Evolutionary conservation across 2,113 vertebrate species (phyloP), one percentile per base, ranked within the genome.

Genomic region (Eurypyga helias): DNA sequence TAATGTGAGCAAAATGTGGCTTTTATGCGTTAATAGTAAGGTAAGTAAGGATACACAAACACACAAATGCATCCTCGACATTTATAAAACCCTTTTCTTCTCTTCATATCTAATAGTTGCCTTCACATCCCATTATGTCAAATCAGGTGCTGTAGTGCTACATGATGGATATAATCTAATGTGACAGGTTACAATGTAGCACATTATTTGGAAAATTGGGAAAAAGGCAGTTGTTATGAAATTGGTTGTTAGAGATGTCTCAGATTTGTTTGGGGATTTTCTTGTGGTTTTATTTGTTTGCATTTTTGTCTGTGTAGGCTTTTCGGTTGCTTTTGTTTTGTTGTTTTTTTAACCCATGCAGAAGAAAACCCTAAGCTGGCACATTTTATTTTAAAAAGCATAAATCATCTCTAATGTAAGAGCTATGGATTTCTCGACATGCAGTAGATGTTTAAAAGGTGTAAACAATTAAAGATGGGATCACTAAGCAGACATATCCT

Each of bases 151-250:
- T 93, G 31, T 34, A 72, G 51, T 55, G 43, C 41, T 96, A 66
- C 31, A 17, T 83, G 83, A 94, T 57, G n/a, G 73, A 91, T 93
- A 87, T 83, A 96, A 95, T 87, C 41, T 64, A 89, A 94, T 64
- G 21, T 89, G 89, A 92, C 93, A 96, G 55, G 21, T 65, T 95
- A 92, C 80, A 95, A 75, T 57, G 77, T 86, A 84, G 36, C 70
- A 87, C 34, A 71, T 94, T 96, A 95, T 91, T 91, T 94, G 80
- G 70, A 94, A 97, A 95, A 94, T 51, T 49, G 46, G 13, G 25
- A 26, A 55, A 75, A 84, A 69, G 3, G 8, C 13, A 87, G 69
- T 79, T 64, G 54, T 48, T 91, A 87, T 1, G 1, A 87, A 93
- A 85, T 55, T 58, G 7, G 1, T 28, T 87, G 31, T 55, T 90